Percentiles rank a stretch among this genome's conserved stretches.
These are phyloP conservation scores for Pimpla rufipes DNA, from an alignment of 2,888 invertebrate species.

Conservation along the genomic window DNA sequence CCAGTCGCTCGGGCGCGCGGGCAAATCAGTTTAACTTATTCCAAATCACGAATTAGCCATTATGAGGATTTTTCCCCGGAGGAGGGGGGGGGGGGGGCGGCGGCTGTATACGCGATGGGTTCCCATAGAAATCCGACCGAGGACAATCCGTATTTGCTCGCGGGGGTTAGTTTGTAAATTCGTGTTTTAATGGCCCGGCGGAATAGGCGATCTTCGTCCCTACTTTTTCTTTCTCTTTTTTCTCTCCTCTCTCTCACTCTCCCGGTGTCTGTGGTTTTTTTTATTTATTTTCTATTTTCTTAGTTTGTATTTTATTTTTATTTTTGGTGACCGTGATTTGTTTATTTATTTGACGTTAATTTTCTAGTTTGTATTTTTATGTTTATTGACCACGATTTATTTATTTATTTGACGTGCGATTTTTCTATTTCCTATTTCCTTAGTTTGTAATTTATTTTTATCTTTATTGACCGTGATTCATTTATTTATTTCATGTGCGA, in stretches of 20 bases:
- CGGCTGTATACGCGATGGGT: conserved; percentile 66
- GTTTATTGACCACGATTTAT: too few species aligned
- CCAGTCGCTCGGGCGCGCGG: conserved; percentile 35
- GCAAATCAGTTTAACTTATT: conserved; percentile 81
- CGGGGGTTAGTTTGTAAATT: conserved; percentile 77
- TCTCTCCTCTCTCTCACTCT: conserved; percentile 48
- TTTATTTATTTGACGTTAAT: too few species aligned
- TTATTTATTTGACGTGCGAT: too few species aligned
- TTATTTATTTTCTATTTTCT: too few species aligned
- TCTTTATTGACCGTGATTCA: too few species aligned
- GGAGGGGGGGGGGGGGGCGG: conserved; percentile 18
- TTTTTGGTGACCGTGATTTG: too few species aligned
- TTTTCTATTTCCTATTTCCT: too few species aligned
- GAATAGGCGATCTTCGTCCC: neutral
- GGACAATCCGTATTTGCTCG: conserved; percentile 75
- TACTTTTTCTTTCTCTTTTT: neutral
- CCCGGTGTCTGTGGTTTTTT: too few species aligned
- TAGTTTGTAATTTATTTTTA: too few species aligned
- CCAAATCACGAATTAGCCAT: conserved; percentile 81
- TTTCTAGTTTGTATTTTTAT: too few species aligned
- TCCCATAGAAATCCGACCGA: conserved; percentile 76
- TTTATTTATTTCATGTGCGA: too few species aligned
- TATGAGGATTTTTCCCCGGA: conserved; percentile 74
- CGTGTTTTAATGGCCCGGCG: conserved; percentile 77
- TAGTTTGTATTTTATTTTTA: too few species aligned